Base-by-base conservation (phyloP, 1,140 invertebrate species). In the Achroia grisella region DNA sequence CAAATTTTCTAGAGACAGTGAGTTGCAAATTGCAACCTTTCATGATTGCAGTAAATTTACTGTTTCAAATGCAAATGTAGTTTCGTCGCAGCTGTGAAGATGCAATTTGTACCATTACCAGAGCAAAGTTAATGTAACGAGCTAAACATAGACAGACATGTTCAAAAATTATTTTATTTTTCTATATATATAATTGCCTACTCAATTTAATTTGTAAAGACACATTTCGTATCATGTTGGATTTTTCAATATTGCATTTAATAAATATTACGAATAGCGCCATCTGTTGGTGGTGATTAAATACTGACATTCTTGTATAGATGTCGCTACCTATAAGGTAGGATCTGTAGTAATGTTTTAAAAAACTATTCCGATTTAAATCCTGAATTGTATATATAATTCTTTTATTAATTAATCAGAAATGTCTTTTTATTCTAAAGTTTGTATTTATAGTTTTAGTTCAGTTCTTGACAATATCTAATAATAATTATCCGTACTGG, bases 61-160 rank as follows among this genome's bases (percentile, higher is more conserved):
- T 58, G 52, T 64, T 71, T 68, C 60, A 64, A 47, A 73, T 73
- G 70, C 60, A 71, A 73, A 73, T 73, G 39, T 55, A 62, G 61
- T 59, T 55, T 56, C 45, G 17, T 32, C 8, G 12, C 43, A 30
- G 40, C 41, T 46, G 39, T 44, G 48, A 59, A 59, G 42, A 58
- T 39, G 44, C 52, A 62, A 62, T 58, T 62, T 53, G 34, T 49
- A 46, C 48, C 48, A 55, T 56, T 54, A 50, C 48, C 12, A 34
- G 35, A 17, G 23, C 44, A 14, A 14, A 33, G 39, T 42, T 47
- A 43, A 10, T 40, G 39, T 53, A 51, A 56, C 50, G 40, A 17
- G 32, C 15, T 51, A 52, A 56, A 54, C 9, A 31, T 31, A n/a
- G 17, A 23, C 2, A 23, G 2, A 23, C n/a, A n/a, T n/a, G n/a